These are phyloP conservation scores for Aplysia californica DNA, from an alignment of 1,140 invertebrate genomes.

Conservation along the genomic window DNA sequence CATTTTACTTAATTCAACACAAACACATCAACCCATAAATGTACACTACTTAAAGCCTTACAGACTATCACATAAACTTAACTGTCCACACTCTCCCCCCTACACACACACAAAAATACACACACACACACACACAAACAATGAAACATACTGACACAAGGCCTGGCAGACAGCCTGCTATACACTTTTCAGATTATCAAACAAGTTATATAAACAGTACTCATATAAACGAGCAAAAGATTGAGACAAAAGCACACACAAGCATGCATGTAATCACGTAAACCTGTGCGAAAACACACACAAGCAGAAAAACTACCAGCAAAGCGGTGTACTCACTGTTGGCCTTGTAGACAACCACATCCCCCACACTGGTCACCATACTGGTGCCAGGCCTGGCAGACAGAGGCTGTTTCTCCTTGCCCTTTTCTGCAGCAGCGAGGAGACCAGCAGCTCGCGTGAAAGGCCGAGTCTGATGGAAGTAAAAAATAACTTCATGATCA, in stretches of 20 bases:
- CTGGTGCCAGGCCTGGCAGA: constrained; percentile 39
- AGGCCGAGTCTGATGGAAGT: constrained; percentile 47
- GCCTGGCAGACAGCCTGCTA: background rate
- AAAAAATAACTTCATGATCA: background rate
- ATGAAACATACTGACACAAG: too few species aligned
- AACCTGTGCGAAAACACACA: too few species aligned
- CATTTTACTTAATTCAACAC: too few species aligned
- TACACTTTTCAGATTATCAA: background rate
- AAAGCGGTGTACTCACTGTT: constrained; percentile 56
- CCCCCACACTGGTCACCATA: constrained; percentile 48
- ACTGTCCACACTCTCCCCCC: too few species aligned
- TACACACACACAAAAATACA: too few species aligned
- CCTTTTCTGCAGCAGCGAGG: constrained; percentile 38
- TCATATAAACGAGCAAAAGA: background rate
- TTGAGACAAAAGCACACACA: too few species aligned
- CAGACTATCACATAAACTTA: too few species aligned
- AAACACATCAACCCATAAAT: too few species aligned
- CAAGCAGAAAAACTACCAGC: too few species aligned
- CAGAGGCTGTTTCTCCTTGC: constrained; percentile 27
- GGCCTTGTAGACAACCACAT: constrained; percentile 56
- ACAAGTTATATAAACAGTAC: background rate
- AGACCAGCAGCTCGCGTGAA: constrained; percentile 58
- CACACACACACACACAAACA: too few species aligned
- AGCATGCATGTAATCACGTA: too few species aligned
- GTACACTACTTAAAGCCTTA: too few species aligned